Evolutionary conservation across 2,113 vertebrate species (phyloP), one percentile per base, ranked within the genome.

Genomic region (Malurus elegans): DNA sequence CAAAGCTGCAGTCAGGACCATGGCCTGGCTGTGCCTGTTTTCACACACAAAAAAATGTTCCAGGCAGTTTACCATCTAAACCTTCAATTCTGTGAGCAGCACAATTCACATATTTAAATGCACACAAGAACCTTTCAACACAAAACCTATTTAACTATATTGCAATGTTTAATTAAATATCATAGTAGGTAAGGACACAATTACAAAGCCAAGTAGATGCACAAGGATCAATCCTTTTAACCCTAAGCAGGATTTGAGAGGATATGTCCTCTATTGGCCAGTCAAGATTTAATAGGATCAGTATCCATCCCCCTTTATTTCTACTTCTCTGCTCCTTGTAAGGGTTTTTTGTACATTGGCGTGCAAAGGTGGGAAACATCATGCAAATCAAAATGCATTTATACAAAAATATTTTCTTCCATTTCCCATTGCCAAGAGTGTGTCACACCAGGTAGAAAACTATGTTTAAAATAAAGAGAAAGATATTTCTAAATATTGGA

Each of bases 271-370:
- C 73, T 47, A 40, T 18, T 51, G 78, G 40, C 15, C 57, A 38
- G 57, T 81, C 57, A 54, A 67, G 73, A 71, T 82, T 87, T 85
- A 95, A 87, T 73, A 82, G 69, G 69, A 87, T 87, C 69, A 83
- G 47, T 31, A 47, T 50, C 56, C 23, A 21, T 23, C 53, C 19
- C 38, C 29, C 8, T 62, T 81, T 74, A 56, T 47, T 64, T 66
- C 34, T 66, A 19, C 47, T 58, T 84, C 72, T 42, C 32, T 79
- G 64, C 14, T 87, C 76, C 48, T 47, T 67, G 23, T 26, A 34
- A 70, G 23, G 56, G 23, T 6, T 58, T 70, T n/a, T 45, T 90
- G 34, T 40, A 45, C 26, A 38, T 25, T 2, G 1, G 6, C 29
- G 28, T 42, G 18, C 42, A 45, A 50, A 15, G 5, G n/a, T 73